phyloP scores from a whole-genome alignment of 1,140 invertebrate species.

The Trinorchestia longiramus region DNA sequence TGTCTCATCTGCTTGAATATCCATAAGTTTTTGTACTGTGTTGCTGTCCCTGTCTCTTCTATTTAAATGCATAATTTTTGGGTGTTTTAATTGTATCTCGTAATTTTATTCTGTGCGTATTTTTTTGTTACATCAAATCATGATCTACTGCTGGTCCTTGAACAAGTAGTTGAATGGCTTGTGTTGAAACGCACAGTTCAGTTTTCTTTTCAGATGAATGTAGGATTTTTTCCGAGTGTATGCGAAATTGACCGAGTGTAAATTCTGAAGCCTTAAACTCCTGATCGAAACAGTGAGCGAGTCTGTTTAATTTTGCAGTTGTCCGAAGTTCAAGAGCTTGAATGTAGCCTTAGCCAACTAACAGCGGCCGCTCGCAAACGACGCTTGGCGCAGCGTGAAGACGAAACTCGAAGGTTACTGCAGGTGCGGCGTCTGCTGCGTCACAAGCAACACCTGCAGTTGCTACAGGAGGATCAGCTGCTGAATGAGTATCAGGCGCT shows the following conservation, averaged over 20 bases:
- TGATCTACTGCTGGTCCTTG: neutral
- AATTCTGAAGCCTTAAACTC: neutral
- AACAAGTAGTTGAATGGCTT: neutral
- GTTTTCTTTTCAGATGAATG: neutral
- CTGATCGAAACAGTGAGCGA: neutral
- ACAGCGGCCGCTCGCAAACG: conserved; percentile 13
- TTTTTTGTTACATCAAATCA: neutral
- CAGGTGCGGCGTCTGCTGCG: conserved; percentile 12
- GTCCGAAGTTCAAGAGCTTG: conserved; percentile 14
- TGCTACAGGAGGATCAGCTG: neutral
- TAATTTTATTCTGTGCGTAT: neutral
- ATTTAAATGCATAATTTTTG: neutral
- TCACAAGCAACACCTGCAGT: neutral
- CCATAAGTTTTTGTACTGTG: no score
- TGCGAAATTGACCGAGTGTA: neutral
- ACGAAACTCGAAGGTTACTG: neutral
- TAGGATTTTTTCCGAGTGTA: neutral
- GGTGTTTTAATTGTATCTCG: neutral
- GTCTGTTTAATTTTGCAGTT: neutral
- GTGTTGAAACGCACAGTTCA: neutral
- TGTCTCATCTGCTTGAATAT: no score
- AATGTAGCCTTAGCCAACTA: conserved; percentile 1
- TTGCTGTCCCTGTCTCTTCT: neutral
- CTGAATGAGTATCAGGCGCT: neutral
- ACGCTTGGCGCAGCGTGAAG: neutral